Base-by-base conservation (phyloP, 2,113 vertebrate species). In the Atlantisia rogersi region DNA sequence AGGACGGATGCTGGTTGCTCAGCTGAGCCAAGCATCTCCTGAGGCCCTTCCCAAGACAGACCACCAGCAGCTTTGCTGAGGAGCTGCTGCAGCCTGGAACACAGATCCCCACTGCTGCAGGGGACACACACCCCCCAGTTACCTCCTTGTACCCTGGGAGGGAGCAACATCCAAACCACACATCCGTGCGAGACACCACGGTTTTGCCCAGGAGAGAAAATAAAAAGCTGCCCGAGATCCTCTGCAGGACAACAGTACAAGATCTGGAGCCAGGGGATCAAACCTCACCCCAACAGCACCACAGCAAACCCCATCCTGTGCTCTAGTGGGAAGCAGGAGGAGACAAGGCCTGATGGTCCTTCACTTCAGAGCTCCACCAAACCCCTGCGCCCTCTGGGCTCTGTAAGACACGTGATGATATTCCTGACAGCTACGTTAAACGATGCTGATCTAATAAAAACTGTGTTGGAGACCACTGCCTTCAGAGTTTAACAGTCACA, bases 381-480 rank as follows among this genome's bases (percentile, higher is more conserved):
- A 37, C 17, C 67, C 11, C 0, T 2, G 6, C 0, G 0, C 25
- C 6, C 25, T 15, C 70, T 14, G 39, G 3, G 9, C 15, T 71
- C 25, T 28, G 29, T 46, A 32, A 31, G 32, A 10, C 7, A 7
- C 20, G 4, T 2, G 1, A 40, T 2, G 18, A 31, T 42, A 10
- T 20, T 55, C 60, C 60, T 15, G 7, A 67, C 53, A 28, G 71
- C 24, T 40, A 3, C 21, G 1, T 7, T 22, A 1, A 5, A 39
- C 17, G 42, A n/a, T 0, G 3, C 78, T 6, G 14, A 71, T 46
- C 79, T 11, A 65, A 70, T 31, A 55, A 55, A 68, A 74, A 31
- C n/a, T 35, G 46, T 60, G 8, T 18, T 15, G 55, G 39, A 67
- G n/a, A 55, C 20, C 32, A 15, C 73, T 26, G 7, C 18, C 8